A percentile compares a stretch with the other conserved stretches of the same genome.
Conservation (phyloP, 2,888 invertebrate genomes). For the Metacarcinus magister region DNA sequence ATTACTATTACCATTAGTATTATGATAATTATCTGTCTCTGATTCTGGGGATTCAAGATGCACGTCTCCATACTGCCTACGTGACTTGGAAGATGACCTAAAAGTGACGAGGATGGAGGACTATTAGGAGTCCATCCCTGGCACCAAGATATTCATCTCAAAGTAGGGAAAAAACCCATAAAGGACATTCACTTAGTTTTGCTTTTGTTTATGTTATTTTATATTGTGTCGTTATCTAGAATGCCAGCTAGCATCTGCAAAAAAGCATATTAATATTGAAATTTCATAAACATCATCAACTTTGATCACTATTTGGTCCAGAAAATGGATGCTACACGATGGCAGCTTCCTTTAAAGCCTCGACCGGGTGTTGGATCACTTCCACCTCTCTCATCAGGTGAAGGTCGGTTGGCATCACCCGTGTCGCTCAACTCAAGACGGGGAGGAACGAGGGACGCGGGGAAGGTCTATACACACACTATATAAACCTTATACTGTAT, state of each 20-base stretch:
- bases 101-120: background rate
- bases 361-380: background rate
- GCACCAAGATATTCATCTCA: background rate
- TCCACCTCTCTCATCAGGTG: constrained; percentile 28
- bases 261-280: background rate
- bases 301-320: background rate
- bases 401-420: background rate
- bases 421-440: background rate
- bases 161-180: background rate
- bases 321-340: background rate
- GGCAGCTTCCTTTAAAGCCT: background rate
- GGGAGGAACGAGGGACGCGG: background rate
- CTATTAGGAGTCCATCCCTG: background rate
- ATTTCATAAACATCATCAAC: background rate
- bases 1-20: no score
- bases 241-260: background rate
- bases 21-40: no score
- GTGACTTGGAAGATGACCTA: background rate
- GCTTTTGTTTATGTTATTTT: background rate
- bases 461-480: no score
- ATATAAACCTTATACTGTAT: no score
- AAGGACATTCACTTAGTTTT: background rate
- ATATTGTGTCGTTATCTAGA: background rate
- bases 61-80: background rate
- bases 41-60: no score